Evolutionary conservation across 92 coral and sea anemone genomes (phyloP).

Genomic region (Phenganax stokvisi): DNA sequence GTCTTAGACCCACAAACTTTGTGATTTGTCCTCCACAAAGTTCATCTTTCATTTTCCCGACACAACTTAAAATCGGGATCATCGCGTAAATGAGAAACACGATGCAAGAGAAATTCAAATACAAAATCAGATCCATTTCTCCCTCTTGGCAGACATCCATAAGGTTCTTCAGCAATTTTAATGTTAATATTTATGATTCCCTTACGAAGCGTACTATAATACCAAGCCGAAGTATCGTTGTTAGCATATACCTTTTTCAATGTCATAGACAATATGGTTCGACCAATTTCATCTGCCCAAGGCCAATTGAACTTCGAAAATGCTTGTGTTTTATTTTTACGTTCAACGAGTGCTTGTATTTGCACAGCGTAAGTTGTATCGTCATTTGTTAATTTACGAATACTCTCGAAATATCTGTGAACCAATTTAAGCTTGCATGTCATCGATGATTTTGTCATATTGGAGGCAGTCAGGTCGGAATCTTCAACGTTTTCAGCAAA

Average conservation of each 20-base stretch:
- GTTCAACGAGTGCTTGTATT: neutral
- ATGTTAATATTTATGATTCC: neutral
- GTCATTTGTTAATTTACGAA: no score
- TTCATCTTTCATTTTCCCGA: neutral
- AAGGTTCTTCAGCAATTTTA: neutral
- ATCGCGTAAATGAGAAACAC: neutral
- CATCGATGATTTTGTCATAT: no score
- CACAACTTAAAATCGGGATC: constrained; percentile 1
- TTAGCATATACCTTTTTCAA: no score
- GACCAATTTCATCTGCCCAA: constrained; percentile 13
- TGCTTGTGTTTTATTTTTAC: neutral
- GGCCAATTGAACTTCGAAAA: neutral
- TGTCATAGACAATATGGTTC: neutral
- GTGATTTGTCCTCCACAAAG: no score
- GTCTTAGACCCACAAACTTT: no score
- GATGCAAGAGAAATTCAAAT: neutral
- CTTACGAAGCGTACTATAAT: neutral
- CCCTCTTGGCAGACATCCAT: constrained; percentile 10
- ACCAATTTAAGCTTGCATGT: no score
- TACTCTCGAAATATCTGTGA: no score
- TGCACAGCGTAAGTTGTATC: no score
- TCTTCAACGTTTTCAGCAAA: no score
- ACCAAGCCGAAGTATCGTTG: no score
- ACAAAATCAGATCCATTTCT: neutral
- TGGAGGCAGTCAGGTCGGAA: no score